phyloP scores from a whole-genome alignment of 2,888 invertebrate species.

The Megastigmus dorsalis region DNA sequence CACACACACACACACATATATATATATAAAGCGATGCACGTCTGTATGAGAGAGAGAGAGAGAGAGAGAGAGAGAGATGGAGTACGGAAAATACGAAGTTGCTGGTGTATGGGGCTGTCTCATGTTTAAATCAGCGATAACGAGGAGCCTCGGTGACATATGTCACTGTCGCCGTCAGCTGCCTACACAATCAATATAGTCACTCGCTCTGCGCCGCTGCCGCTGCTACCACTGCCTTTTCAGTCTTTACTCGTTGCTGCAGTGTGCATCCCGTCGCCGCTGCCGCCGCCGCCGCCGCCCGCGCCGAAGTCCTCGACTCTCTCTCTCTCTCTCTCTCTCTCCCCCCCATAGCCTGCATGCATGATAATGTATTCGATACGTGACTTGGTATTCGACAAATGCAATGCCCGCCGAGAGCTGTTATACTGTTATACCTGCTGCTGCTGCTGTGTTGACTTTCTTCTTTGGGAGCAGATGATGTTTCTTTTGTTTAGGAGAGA shows the following conservation, averaged over 20 bases:
- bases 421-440: conserved; percentile 39
- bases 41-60: conserved; percentile 5
- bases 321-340: not conserved
- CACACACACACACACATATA: no score
- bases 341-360: conserved; percentile 63
- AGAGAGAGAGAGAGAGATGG: conserved; percentile 26
- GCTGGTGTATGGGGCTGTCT: conserved; percentile 64
- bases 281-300: conserved; percentile 3
- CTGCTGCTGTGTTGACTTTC: no score
- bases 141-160: conserved; percentile 74
- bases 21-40: no score
- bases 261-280: conserved; percentile 35
- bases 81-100: conserved; percentile 62
- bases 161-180: conserved; percentile 75
- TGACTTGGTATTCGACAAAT: conserved; percentile 67
- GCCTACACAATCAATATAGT: conserved; percentile 74
- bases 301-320: no score
- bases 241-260: conserved; percentile 51
- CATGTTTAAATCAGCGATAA: conserved; percentile 75
- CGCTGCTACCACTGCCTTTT: conserved; percentile 58
- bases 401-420: conserved; percentile 51
- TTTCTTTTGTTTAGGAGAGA: not conserved
- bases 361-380: conserved; percentile 73
- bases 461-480: no score
- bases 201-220: conserved; percentile 13